phyloP scores from a whole-genome alignment of 2,797 vertebrate genomes.

The Lacerta agilis region DNA sequence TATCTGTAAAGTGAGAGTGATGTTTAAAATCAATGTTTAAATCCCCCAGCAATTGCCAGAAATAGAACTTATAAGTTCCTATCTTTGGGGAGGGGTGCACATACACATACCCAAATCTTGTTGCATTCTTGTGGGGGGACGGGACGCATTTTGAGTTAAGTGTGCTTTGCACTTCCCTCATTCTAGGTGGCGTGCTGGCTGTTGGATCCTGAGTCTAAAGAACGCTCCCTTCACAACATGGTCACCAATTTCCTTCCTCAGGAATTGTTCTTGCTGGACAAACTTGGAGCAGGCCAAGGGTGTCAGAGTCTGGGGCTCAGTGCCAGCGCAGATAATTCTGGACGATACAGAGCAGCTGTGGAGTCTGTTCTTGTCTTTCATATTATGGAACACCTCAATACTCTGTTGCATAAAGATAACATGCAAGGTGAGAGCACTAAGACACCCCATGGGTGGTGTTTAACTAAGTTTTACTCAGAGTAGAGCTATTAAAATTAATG shows the following conservation, averaged over 20 bases:
- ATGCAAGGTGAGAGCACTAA: slow-evolving; percentile 81
- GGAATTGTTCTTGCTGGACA: slow-evolving; percentile 87
- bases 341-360: slow-evolving; percentile 87
- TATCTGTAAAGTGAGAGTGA: background rate
- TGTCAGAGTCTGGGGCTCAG: slow-evolving; percentile 84
- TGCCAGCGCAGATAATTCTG: slow-evolving; percentile 77
- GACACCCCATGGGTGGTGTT: background rate
- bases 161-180: slow-evolving; percentile 14
- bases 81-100: background rate
- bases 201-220: slow-evolving; percentile 88
- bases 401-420: slow-evolving; percentile 84
- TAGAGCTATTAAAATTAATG: too few species aligned
- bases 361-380: slow-evolving; percentile 86
- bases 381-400: slow-evolving; percentile 84
- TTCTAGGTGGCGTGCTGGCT: slow-evolving; percentile 94
- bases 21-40: background rate
- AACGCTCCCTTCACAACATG: slow-evolving; percentile 91
- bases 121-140: background rate
- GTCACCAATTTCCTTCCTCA: slow-evolving; percentile 88
- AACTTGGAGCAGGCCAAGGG: slow-evolving; percentile 78
- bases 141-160: background rate
- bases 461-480: too few species aligned
- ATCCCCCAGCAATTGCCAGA: background rate
- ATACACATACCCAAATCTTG: background rate
- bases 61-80: background rate